Percentiles rank a stretch among this genome's conserved stretches.
These are phyloP conservation scores for Sarotherodon lohbergeri DNA, from an alignment of 2,113 vertebrate species.

Conservation along the genomic window DNA sequence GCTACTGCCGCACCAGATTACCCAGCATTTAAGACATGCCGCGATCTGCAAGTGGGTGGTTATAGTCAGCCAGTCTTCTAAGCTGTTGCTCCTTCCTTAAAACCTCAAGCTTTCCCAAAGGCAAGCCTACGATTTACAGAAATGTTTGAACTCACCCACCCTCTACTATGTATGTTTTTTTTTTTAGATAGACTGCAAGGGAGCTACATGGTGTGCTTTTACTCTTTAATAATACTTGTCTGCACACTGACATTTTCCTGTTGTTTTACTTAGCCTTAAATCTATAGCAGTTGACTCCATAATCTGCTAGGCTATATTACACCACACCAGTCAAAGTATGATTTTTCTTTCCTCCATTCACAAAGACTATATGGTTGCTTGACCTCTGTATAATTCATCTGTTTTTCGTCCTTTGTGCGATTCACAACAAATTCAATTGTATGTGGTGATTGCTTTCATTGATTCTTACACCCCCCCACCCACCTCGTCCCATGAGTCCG, in stretches of 20 bases:
- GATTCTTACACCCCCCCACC: conserved; percentile 27
- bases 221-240: not conserved
- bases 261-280: not conserved
- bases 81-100: not conserved
- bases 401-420: conserved; percentile 13
- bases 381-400: conserved; percentile 29
- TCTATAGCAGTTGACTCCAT: not conserved
- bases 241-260: not conserved
- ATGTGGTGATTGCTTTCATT: conserved; percentile 62
- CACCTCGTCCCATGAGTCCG: conserved; percentile 26
- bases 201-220: not conserved
- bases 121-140: not conserved
- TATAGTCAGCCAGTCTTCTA: not conserved
- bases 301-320: not conserved
- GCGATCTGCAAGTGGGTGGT: not conserved
- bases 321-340: not conserved
- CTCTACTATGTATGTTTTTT: not conserved
- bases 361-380: conserved; percentile 20
- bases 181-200: not conserved
- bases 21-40: not conserved
- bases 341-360: conserved; percentile 24
- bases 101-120: not conserved
- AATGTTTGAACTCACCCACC: not conserved
- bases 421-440: conserved; percentile 54
- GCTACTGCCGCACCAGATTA: not conserved